These are phyloP conservation scores for Pseudonaja textilis DNA, from an alignment of 2,113 vertebrate species.

Conservation along the genomic window DNA sequence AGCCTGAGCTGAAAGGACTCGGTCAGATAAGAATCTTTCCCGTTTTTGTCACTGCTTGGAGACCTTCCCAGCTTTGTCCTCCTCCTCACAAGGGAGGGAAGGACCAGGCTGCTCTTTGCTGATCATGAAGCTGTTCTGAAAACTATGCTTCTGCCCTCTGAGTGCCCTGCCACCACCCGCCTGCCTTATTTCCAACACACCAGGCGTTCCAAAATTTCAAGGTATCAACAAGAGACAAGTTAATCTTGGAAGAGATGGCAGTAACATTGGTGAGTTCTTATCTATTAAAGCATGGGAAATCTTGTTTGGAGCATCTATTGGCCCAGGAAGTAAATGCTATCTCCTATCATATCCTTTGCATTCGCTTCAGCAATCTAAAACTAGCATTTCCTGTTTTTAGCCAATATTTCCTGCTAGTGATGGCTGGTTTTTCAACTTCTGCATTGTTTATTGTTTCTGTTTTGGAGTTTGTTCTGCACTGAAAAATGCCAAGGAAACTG, in stretches of 20 bases:
- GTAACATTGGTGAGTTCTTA: background rate
- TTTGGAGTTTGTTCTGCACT: constrained; percentile 73
- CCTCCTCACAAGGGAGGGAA: constrained; percentile 26
- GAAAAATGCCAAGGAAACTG: constrained; percentile 76
- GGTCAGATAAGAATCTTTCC: constrained; percentile 60
- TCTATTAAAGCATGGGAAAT: background rate
- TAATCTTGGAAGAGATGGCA: background rate
- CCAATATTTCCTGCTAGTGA: constrained; percentile 47
- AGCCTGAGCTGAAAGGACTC: constrained; percentile 47
- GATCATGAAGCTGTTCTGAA: constrained; percentile 60
- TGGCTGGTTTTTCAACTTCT: constrained; percentile 59
- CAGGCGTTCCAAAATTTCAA: background rate
- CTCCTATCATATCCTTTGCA: constrained; percentile 16
- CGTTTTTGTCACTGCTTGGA: constrained; percentile 47
- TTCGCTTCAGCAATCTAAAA: constrained; percentile 37
- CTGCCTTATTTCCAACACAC: constrained; percentile 53
- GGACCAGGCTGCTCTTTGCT: constrained; percentile 43
- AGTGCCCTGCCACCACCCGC: constrained; percentile 35
- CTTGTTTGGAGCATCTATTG: background rate
- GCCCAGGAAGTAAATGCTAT: constrained; percentile 35
- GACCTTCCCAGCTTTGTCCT: background rate
- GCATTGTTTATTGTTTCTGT: constrained; percentile 54
- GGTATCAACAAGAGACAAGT: background rate
- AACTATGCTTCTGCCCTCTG: constrained; percentile 31
- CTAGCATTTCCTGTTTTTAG: constrained; percentile 40